phyloP scores from a whole-genome alignment of 2,888 invertebrate species.

The Noctua janthina region DNA sequence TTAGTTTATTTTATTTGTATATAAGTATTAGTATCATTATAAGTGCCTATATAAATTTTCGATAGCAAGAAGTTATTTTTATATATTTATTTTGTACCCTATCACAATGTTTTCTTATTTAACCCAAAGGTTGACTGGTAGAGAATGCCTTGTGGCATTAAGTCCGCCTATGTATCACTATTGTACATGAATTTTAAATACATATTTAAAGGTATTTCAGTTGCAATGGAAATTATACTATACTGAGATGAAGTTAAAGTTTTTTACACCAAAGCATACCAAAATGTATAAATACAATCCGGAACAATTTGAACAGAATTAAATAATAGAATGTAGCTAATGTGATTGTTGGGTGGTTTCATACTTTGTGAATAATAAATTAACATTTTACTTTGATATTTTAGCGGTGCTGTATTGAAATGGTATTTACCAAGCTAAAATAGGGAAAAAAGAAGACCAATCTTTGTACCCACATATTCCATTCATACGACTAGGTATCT shows the following conservation, averaged over 20 bases:
- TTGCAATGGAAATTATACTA: background rate
- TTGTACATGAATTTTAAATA: no score
- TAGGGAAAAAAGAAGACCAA: background rate
- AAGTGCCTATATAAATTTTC: no score
- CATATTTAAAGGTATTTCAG: background rate
- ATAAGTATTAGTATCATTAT: no score
- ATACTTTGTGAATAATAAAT: background rate
- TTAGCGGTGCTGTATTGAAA: background rate
- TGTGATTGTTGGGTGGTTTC: background rate
- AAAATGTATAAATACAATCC: background rate
- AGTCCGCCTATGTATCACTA: no score
- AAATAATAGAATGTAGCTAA: slow-evolving; percentile 15
- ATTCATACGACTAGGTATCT: no score
- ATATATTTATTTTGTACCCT: no score
- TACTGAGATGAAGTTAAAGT: background rate
- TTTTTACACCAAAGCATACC: background rate
- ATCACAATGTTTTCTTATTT: no score
- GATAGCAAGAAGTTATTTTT: no score
- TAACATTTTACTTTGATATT: slow-evolving; percentile 1
- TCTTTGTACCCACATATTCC: background rate
- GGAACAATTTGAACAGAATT: slow-evolving; percentile 5
- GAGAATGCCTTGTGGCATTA: no score
- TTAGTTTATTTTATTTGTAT: no score
- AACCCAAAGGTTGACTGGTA: no score
- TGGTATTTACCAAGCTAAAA: background rate